phyloP scores from a whole-genome alignment of 2,797 vertebrate species.

The Atherinosoma microstoma region DNA sequence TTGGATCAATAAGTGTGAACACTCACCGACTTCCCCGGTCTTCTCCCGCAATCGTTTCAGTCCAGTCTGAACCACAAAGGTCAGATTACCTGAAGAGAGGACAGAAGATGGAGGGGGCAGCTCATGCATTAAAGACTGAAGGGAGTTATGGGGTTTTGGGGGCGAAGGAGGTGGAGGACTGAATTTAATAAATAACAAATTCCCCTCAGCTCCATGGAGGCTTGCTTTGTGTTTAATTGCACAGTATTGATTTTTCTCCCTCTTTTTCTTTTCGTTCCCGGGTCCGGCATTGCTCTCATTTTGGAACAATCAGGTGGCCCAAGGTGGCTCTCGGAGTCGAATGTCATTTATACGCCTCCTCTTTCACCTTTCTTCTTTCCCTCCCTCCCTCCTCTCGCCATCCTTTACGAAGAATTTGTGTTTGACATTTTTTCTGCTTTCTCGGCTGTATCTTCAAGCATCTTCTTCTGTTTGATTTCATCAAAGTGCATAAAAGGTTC shows the following conservation, averaged over 20 bases:
- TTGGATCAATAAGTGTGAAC: conserved; percentile 80
- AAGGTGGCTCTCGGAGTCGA: conserved; percentile 71
- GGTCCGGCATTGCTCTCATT: conserved; percentile 78
- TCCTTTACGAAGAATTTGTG: conserved; percentile 46
- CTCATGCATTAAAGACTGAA: conserved; percentile 71
- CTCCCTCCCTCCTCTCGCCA: conserved; percentile 14
- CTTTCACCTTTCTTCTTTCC: conserved; percentile 13
- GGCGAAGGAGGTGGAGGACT: conserved; percentile 62
- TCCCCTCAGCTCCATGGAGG: conserved; percentile 75
- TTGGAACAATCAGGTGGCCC: conserved; percentile 82
- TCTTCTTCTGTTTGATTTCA: conserved; percentile 39
- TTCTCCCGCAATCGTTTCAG: conserved; percentile 77
- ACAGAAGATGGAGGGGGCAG: conserved; percentile 49
- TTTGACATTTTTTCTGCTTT: conserved; percentile 13
- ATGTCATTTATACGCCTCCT: conserved; percentile 69
- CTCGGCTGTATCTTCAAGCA: conserved; percentile 44
- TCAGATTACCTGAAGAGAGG: conserved; percentile 79
- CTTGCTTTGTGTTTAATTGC: conserved; percentile 86
- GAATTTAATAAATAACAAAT: conserved; percentile 85
- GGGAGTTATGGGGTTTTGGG: conserved; percentile 59
- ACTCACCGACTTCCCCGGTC: conserved; percentile 80
- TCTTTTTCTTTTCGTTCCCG: conserved; percentile 67
- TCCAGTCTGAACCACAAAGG: conserved; percentile 75
- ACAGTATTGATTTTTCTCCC: conserved; percentile 82
- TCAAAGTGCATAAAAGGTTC: conserved; percentile 24